A percentile compares a stretch with the other conserved stretches of the same genome.
Conservation (phyloP, 2,797 vertebrate genomes). For the Holocentrus rufus region DNA sequence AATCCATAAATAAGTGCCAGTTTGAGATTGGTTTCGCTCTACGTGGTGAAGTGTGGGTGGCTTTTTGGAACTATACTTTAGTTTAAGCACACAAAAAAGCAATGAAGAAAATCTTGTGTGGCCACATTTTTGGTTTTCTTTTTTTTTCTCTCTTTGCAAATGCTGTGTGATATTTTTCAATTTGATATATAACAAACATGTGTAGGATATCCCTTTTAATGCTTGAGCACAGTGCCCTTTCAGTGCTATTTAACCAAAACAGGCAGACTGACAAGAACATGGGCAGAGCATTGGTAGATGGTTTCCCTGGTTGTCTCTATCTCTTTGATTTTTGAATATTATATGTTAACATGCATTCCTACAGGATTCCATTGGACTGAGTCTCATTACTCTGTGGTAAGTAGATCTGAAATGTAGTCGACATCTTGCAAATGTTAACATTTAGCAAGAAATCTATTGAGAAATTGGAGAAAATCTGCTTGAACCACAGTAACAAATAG, state of each 20-base stretch:
- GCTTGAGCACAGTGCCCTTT: constrained; percentile 29
- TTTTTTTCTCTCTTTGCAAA: constrained; percentile 58
- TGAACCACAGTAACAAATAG: constrained; percentile 62
- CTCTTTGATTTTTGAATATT: constrained; percentile 72
- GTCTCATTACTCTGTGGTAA: constrained; percentile 65
- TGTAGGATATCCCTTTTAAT: constrained; percentile 64
- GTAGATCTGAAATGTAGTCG: constrained; percentile 56
- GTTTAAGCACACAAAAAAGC: constrained; percentile 70
- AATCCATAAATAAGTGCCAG: constrained; percentile 85
- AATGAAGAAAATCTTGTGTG: constrained; percentile 74
- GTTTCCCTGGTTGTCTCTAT: constrained; percentile 59
- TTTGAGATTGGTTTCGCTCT: constrained; percentile 78
- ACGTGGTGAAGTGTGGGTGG: constrained; percentile 81
- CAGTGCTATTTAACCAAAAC: constrained; percentile 60
- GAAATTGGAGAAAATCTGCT: constrained; percentile 53
- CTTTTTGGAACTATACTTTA: constrained; percentile 72
- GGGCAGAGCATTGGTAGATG: constrained; percentile 48
- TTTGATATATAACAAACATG: constrained; percentile 73
- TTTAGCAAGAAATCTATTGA: constrained; percentile 64
- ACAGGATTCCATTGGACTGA: constrained; percentile 64
- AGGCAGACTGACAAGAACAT: constrained; percentile 61
- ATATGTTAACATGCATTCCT: constrained; percentile 70
- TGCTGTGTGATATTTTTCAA: constrained; percentile 71
- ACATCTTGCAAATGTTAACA: constrained; percentile 68
- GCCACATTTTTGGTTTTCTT: constrained; percentile 71